Percentiles rank a stretch among this genome's conserved stretches.
phyloP scores from a whole-genome alignment of 2,888 invertebrate genomes.

The Dasysyrphus tricinctus region DNA sequence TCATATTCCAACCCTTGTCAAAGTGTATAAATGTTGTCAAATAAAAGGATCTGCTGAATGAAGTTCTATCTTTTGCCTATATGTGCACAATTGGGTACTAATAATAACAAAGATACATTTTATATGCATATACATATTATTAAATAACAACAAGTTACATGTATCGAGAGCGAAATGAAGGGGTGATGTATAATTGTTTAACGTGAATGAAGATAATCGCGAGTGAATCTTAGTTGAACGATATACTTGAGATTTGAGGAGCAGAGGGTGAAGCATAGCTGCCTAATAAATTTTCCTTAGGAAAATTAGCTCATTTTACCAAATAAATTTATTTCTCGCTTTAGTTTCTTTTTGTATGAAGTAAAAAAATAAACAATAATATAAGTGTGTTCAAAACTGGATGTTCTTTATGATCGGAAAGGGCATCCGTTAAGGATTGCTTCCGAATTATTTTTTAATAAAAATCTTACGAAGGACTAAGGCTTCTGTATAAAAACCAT shows the following conservation, averaged over 20 bases:
- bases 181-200: constrained; percentile 53
- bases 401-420: constrained; percentile 6
- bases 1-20: constrained; percentile 72
- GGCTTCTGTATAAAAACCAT: neutral
- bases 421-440: constrained; percentile 10
- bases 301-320: constrained; percentile 82
- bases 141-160: constrained; percentile 72
- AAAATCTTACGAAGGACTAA: constrained; percentile 14
- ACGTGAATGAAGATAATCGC: constrained; percentile 54
- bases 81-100: constrained; percentile 67
- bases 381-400: constrained; percentile 44
- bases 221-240: constrained; percentile 32
- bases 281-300: constrained; percentile 80
- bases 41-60: constrained; percentile 31
- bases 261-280: constrained; percentile 78
- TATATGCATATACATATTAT: constrained; percentile 52
- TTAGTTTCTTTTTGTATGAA: constrained; percentile 17
- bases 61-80: constrained; percentile 45
- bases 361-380: constrained; percentile 1
- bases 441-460: constrained; percentile 49
- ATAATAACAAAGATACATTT: constrained; percentile 72
- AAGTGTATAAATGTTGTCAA: constrained; percentile 21
- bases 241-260: constrained; percentile 66
- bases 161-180: constrained; percentile 56
- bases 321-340: constrained; percentile 61